Evolutionary conservation across 2,797 vertebrate species (phyloP).

Genomic region (Lepus townsendii): DNA sequence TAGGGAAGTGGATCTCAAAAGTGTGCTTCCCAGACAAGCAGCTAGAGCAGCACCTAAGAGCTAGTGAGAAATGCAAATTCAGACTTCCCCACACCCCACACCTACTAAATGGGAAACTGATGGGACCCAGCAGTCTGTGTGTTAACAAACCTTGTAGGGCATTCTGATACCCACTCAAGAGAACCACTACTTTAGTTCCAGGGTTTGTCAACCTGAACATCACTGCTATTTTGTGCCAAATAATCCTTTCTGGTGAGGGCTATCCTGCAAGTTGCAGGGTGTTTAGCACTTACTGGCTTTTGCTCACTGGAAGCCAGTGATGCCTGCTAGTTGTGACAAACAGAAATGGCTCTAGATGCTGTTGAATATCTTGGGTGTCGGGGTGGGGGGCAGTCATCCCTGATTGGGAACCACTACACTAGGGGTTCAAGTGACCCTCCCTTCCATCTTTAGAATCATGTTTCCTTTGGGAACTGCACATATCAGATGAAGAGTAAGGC

Average conservation of each 20-base stretch:
- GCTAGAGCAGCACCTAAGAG: slow-evolving; percentile 19
- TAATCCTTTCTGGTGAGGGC: neutral
- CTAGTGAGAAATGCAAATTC: slow-evolving; percentile 60
- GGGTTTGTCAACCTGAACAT: neutral
- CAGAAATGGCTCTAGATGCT: slow-evolving; percentile 42
- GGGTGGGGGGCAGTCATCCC: neutral
- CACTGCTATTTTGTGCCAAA: neutral
- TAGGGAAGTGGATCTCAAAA: neutral
- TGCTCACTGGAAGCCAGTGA: neutral
- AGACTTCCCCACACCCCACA: neutral
- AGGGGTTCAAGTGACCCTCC: neutral
- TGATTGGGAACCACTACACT: neutral
- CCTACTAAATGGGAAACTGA: slow-evolving; percentile 4
- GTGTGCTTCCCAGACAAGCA: neutral
- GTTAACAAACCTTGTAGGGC: slow-evolving; percentile 31
- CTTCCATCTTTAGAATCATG: slow-evolving; percentile 22
- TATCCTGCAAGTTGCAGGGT: neutral
- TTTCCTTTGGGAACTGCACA: slow-evolving; percentile 36
- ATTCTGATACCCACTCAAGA: slow-evolving; percentile 38
- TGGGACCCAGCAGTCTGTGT: neutral
- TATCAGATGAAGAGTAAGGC: neutral
- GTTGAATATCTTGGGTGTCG: neutral
- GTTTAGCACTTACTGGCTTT: neutral
- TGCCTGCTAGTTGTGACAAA: neutral
- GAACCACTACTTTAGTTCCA: neutral